Evolutionary conservation across 1,140 invertebrate species (phyloP).

Genomic region (Macrostomum lignano): DNA sequence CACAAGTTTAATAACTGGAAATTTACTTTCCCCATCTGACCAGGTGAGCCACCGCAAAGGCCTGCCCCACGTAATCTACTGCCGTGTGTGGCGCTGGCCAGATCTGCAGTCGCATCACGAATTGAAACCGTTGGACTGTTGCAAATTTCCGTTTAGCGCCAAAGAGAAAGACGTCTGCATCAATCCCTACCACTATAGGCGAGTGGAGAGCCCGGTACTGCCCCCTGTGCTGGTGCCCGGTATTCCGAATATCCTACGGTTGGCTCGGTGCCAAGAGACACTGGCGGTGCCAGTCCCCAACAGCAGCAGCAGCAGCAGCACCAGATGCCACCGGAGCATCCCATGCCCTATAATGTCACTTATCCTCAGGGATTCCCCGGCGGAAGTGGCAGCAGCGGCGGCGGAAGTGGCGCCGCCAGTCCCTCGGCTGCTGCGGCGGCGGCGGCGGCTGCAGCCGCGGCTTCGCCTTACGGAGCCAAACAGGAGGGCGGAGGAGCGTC

Average conservation of each 20-base stretch:
- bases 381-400: no score
- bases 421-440: no score
- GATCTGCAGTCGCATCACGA: slow-evolving; percentile 88
- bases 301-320: slow-evolving; percentile 51
- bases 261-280: slow-evolving; percentile 31
- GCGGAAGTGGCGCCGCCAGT: no score
- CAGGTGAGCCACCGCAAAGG: slow-evolving; percentile 68
- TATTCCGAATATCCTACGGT: slow-evolving; percentile 76
- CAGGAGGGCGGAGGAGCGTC: no score
- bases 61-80: slow-evolving; percentile 86
- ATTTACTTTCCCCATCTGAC: no score
- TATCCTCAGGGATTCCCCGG: slow-evolving; percentile 31
- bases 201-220: slow-evolving; percentile 40
- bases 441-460: no score
- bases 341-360: slow-evolving; percentile 73
- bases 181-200: slow-evolving; percentile 87
- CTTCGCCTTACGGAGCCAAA: no score
- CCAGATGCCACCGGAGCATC: slow-evolving; percentile 36
- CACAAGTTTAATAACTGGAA: no score
- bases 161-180: slow-evolving; percentile 93
- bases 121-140: slow-evolving; percentile 64
- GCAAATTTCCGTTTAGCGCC: slow-evolving; percentile 61
- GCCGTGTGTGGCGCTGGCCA: slow-evolving; percentile 87
- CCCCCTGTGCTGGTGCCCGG: slow-evolving; percentile 75
- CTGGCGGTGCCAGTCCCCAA: slow-evolving; percentile 40